Conservation (phyloP, 1,140 invertebrate species). For the Zaprionus gabonicus region DNA sequence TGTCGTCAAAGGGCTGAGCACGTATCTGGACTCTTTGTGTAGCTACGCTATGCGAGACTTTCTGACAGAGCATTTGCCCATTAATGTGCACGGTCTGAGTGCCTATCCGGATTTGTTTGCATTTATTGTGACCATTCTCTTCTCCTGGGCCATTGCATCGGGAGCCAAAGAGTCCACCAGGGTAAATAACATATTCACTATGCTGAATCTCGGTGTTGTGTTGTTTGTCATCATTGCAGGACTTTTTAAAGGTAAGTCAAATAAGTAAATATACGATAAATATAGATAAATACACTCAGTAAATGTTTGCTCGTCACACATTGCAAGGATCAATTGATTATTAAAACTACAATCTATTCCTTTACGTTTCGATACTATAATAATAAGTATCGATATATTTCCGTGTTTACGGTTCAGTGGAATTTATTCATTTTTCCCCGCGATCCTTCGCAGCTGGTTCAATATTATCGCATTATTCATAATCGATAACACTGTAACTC, state of each 20-base stretch:
- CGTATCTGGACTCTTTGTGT: constrained; percentile 93
- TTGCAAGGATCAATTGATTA: not conserved
- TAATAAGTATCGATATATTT: not conserved
- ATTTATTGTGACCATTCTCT: constrained; percentile 88
- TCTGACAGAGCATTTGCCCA: constrained; percentile 88
- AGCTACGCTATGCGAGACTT: constrained; percentile 89
- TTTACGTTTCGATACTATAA: not conserved
- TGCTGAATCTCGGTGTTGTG: constrained; percentile 93
- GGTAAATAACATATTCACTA: constrained; percentile 96
- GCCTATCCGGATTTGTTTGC: constrained; percentile 94
- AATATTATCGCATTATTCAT: not conserved
- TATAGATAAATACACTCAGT: not conserved
- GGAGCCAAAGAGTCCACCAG: constrained; percentile 95
- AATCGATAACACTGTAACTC: not conserved
- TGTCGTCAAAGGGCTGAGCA: constrained; percentile 95
- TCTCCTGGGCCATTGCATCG: constrained; percentile 89
- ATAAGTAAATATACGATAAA: constrained; percentile 8
- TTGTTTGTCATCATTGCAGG: constrained; percentile 93
- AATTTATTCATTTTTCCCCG: not conserved
- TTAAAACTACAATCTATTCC: not conserved
- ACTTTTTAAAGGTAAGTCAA: constrained; percentile 89
- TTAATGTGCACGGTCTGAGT: constrained; percentile 89
- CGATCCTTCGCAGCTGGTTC: not conserved
- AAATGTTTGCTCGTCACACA: not conserved
- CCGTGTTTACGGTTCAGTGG: not conserved